These are phyloP conservation scores for Opisthocomus hoazin DNA, from an alignment of 2,113 vertebrate species.

Conservation along the genomic window DNA sequence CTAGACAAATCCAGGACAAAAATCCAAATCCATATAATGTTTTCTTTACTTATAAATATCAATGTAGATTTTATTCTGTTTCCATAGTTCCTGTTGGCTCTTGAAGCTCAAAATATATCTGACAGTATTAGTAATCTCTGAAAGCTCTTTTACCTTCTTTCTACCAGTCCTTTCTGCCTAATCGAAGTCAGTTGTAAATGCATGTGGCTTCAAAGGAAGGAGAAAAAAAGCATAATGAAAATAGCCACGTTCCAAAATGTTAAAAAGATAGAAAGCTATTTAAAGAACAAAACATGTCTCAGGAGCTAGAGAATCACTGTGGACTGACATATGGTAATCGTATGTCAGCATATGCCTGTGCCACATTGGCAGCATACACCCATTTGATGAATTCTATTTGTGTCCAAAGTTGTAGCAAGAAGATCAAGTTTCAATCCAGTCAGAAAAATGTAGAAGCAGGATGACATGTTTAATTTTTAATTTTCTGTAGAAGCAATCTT, in stretches of 20 bases:
- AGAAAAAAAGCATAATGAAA: neutral
- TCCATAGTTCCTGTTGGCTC: neutral
- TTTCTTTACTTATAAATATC: neutral
- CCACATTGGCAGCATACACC: neutral
- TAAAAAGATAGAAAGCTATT: conserved; percentile 33
- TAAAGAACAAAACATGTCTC: neutral
- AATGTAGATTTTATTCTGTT: neutral
- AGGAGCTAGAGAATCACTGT: neutral
- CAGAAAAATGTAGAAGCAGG: neutral
- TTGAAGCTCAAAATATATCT: neutral
- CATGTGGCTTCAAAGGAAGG: neutral
- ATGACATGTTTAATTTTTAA: neutral
- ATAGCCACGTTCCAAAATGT: neutral
- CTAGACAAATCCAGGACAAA: neutral
- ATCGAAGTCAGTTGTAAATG: neutral
- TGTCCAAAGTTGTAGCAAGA: neutral
- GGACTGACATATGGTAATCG: neutral
- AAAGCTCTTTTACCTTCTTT: neutral
- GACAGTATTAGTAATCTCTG: neutral
- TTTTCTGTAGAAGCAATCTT: neutral
- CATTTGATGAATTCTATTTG: neutral
- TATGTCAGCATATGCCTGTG: conserved; percentile 14
- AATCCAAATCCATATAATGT: neutral
- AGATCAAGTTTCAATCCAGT: neutral
- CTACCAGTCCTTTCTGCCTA: neutral